A percentile compares a stretch with the other conserved stretches of the same genome.
phyloP scores from a whole-genome alignment of 2,888 invertebrate genomes.

The Tenthredo mesomela region DNA sequence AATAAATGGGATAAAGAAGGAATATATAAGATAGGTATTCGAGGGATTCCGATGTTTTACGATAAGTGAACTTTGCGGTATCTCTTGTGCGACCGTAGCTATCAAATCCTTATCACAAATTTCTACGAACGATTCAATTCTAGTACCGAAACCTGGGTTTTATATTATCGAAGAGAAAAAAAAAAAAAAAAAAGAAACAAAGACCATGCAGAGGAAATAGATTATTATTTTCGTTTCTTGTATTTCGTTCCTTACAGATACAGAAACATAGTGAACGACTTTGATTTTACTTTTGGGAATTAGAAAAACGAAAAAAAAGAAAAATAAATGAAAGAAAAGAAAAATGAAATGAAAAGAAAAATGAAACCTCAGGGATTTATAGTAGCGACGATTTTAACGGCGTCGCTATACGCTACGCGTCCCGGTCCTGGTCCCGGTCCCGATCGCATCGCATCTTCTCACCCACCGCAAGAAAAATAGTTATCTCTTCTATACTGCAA shows the following conservation, averaged over 20 bases:
- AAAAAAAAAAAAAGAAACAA: neutral
- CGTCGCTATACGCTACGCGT: neutral
- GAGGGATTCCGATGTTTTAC: conserved; percentile 1
- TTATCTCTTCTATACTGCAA: neutral
- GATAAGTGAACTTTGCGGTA: neutral
- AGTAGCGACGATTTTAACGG: neutral
- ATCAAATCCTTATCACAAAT: conserved; percentile 25
- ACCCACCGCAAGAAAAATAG: neutral
- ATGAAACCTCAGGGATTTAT: conserved; percentile 8
- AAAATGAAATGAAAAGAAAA: no score
- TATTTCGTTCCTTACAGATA: neutral
- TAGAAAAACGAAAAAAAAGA: no score
- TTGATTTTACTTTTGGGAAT: conserved; percentile 1
- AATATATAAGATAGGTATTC: neutral
- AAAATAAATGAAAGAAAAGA: no score
- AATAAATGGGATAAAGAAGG: neutral
- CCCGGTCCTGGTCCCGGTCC: no score
- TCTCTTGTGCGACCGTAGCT: neutral
- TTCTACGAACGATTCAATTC: neutral
- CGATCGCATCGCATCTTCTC: neutral
- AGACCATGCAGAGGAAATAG: neutral
- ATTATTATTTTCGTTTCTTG: neutral
- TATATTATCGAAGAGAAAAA: neutral
- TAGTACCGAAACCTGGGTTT: neutral
- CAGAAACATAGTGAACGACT: neutral